phyloP scores from a whole-genome alignment of 2,113 vertebrate genomes.

The Dasyprocta punctata region DNA sequence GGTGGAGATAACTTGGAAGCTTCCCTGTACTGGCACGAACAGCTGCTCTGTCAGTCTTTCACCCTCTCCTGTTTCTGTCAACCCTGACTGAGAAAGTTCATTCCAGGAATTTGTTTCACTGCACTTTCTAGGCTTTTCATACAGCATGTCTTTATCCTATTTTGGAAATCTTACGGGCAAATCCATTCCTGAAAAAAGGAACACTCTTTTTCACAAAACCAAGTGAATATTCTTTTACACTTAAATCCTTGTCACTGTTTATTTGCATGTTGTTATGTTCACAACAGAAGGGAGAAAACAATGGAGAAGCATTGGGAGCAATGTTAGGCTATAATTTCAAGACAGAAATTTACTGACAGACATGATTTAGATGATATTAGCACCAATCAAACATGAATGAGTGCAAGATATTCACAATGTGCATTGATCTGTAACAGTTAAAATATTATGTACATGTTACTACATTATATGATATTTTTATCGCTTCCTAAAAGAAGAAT shows the following conservation, averaged over 20 bases:
- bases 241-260: neutral
- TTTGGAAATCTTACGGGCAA: neutral
- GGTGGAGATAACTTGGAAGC: neutral
- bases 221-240: conserved; percentile 14
- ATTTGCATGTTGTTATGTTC: conserved; percentile 19
- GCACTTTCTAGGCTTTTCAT: neutral
- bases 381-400: neutral
- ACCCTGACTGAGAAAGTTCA: neutral
- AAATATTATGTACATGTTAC: conserved; percentile 44
- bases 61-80: neutral
- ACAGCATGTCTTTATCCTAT: neutral
- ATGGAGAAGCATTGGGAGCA: neutral
- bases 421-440: neutral
- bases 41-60: neutral
- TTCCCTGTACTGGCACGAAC: neutral
- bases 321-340: neutral
- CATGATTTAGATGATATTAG: neutral
- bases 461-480: neutral
- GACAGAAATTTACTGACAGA: neutral
- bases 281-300: neutral
- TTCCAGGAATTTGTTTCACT: neutral
- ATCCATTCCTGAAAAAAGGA: neutral
- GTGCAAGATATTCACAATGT: neutral
- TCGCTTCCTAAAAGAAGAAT: conserved; percentile 19
- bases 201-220: neutral